Evolutionary conservation across 1,140 invertebrate genomes (phyloP).

Genomic region (Bombus superbus): DNA sequence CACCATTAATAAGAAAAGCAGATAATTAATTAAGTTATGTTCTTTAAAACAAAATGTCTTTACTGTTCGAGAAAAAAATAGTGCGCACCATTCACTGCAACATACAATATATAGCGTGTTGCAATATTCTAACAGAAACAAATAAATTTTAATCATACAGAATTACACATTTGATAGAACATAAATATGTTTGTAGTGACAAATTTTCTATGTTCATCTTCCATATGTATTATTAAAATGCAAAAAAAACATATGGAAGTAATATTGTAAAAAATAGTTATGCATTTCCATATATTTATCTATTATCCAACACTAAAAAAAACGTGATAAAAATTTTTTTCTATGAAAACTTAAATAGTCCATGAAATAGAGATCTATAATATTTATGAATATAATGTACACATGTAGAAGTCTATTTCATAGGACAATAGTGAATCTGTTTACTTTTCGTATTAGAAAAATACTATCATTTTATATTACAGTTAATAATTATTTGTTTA

Average conservation of each 20-base stretch:
- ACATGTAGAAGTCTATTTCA: conserved; percentile 44
- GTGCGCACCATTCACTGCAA: conserved; percentile 32
- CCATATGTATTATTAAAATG: conserved; percentile 34
- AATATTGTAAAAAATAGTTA: conserved; percentile 33
- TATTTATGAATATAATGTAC: conserved; percentile 28
- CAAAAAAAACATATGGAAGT: conserved; percentile 27
- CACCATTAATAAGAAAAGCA: conserved; percentile 14
- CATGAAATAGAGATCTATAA: conserved; percentile 43
- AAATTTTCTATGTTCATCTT: conserved; percentile 37
- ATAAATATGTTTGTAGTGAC: conserved; percentile 32
- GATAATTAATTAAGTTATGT: conserved; percentile 11
- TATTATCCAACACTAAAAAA: conserved; percentile 29
- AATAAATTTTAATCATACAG: conserved; percentile 38
- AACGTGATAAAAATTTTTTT: conserved; percentile 16
- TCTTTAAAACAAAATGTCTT: conserved; percentile 17
- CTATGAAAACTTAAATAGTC: conserved; percentile 16
- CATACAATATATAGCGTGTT: conserved; percentile 36
- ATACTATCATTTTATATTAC: conserved; percentile 39
- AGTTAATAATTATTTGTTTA: conserved; percentile 51
- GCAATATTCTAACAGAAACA: conserved; percentile 38
- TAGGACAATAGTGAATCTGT: conserved; percentile 37
- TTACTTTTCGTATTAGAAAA: conserved; percentile 44
- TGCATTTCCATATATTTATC: conserved; percentile 34
- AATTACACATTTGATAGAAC: conserved; percentile 35
- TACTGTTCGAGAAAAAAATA: conserved; percentile 40